Base-by-base conservation (phyloP, 2,113 vertebrate genomes). In the Sialia sialis region DNA sequence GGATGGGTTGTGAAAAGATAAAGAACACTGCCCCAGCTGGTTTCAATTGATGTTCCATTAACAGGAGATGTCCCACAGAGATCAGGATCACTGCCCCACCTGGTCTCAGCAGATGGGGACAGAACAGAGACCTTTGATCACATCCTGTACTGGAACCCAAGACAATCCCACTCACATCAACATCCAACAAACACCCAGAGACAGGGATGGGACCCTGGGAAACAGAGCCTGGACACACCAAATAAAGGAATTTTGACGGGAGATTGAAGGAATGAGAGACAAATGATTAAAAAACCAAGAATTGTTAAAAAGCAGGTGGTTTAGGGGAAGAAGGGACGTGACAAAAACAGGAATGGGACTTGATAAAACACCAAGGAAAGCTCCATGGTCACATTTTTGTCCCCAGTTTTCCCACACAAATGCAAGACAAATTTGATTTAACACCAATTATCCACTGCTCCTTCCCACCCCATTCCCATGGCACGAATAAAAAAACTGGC, bases 121-220 rank as follows among this genome's bases (percentile, higher is more conserved):
- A n/a, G n/a, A n/a, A n/a, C n/a, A n/a, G n/a, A n/a, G n/a, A n/a
- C n/a, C n/a, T n/a, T n/a, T n/a, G n/a, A n/a, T n/a, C n/a, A n/a
- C n/a, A n/a, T n/a, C n/a, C n/a, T n/a, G n/a, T n/a, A n/a, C n/a
- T n/a, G n/a, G n/a, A n/a, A n/a, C n/a, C n/a, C n/a, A n/a, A n/a
- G n/a, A n/a, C n/a, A n/a, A n/a, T n/a, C 30, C 7, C 66, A 41
- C 44, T 25, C 52, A 30, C 75, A 49, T 7, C 51, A 56, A 4
- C 1, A 6, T 16, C 25, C 49, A n/a, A 9, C 5, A 55, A n/a
- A 52, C 11, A 21, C 0, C 2, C 4, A 1, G 36, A 64, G 60
- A 6, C 41, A 22, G 1, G 19, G 69, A 16, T 20, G 39, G 52
- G 49, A 43, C 34, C 43, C 21, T 6, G 60, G 39, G 36, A 85